Conservation (phyloP, 2,888 invertebrate genomes). For the Lepidocyrtinus sp. region DNA sequence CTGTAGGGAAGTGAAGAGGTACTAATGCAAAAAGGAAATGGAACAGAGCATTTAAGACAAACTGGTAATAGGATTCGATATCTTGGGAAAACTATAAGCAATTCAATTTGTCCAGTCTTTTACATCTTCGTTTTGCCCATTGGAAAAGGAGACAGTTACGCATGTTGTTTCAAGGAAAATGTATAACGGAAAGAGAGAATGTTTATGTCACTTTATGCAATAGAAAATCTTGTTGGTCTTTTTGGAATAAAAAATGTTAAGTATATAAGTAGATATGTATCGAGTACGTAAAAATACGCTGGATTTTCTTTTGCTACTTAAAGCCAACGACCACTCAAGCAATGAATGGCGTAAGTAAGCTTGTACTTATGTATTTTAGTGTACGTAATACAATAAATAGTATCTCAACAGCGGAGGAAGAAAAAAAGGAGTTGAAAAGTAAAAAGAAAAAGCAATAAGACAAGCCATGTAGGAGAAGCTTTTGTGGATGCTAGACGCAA, state of each 20-base stretch:
- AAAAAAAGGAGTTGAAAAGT: conserved; percentile 22
- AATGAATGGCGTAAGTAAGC: conserved; percentile 45
- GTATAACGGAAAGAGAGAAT: conserved; percentile 4
- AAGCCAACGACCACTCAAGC: conserved; percentile 48
- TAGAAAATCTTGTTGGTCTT: not conserved
- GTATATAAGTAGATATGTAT: conserved; percentile 1
- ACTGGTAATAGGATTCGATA: conserved; percentile 55
- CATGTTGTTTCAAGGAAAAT: conserved; percentile 25
- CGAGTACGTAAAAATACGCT: no score
- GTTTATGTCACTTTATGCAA: not conserved
- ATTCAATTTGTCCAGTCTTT: conserved; percentile 54
- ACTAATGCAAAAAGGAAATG: conserved; percentile 38
- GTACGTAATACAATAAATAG: conserved; percentile 35
- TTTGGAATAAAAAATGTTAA: not conserved
- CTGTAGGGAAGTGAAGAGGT: conserved; percentile 31
- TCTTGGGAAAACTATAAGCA: conserved; percentile 32
- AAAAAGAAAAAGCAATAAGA: conserved; percentile 43
- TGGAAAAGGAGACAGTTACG: conserved; percentile 49
- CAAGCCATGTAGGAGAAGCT: not conserved
- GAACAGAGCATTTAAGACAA: conserved; percentile 35
- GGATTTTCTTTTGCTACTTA: conserved; percentile 7
- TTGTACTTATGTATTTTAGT: conserved; percentile 24
- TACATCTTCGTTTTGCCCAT: conserved; percentile 42
- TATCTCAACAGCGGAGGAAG: conserved; percentile 23
- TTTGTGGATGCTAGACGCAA: not conserved